Evolutionary conservation across 2,797 vertebrate species (phyloP).

Genomic region (Aeoliscus strigatus): DNA sequence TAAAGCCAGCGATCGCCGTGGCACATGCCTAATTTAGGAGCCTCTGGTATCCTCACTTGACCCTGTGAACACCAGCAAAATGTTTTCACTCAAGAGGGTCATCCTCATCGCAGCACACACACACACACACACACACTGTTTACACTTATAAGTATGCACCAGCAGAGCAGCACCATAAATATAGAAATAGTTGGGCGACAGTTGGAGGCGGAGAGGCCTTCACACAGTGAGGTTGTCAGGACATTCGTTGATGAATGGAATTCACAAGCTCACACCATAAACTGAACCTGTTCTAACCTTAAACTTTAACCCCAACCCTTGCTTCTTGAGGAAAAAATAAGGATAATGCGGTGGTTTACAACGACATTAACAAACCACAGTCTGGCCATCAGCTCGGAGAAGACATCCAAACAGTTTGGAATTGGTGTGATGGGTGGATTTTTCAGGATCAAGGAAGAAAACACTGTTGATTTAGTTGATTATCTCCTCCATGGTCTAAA

Average conservation of each 20-base stretch:
- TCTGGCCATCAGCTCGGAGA: constrained; percentile 63
- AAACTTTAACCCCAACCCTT: too few species aligned
- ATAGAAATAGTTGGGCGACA: constrained; percentile 59
- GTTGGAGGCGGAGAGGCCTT: constrained; percentile 42
- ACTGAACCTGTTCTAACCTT: too few species aligned
- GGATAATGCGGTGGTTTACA: too few species aligned
- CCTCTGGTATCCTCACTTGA: constrained; percentile 37
- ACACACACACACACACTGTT: constrained; percentile 29
- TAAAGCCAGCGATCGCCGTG: too few species aligned
- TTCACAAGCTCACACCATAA: too few species aligned
- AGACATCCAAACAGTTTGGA: constrained; percentile 52
- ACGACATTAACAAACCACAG: constrained; percentile 22
- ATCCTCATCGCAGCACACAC: constrained; percentile 2
- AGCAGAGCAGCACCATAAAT: constrained; percentile 48
- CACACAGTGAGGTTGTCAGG: too few species aligned
- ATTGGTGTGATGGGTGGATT: constrained; percentile 71
- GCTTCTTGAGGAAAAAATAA: too few species aligned
- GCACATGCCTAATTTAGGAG: constrained; percentile 33
- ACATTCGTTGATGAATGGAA: too few species aligned
- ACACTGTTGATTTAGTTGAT: too few species aligned
- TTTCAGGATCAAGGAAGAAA: constrained; percentile 54
- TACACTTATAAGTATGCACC: constrained; percentile 47
- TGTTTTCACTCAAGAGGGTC: constrained; percentile 27
- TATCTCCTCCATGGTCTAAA: too few species aligned
- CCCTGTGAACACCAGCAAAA: too few species aligned